These are phyloP conservation scores for Mugil cephalus DNA, from an alignment of 2,113 vertebrate species.

Conservation along the genomic window DNA sequence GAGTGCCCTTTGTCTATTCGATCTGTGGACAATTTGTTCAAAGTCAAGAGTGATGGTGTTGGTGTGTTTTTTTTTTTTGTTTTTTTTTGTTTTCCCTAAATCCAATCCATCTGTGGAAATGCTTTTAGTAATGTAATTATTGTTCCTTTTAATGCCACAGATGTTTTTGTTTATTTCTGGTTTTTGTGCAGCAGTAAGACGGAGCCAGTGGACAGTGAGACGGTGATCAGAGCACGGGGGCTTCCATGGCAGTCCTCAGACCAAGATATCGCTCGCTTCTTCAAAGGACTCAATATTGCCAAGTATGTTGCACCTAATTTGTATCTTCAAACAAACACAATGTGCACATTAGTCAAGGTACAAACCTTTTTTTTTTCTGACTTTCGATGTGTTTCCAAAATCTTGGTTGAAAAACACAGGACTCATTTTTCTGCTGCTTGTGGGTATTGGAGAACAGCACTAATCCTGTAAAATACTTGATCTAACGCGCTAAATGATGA, in stretches of 20 bases:
- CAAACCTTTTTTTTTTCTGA: too few species aligned
- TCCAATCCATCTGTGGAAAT: background rate
- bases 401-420: too few species aligned
- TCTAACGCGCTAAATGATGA: too few species aligned
- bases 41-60: background rate
- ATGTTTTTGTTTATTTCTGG: background rate
- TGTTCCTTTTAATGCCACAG: background rate
- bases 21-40: conserved; percentile 23
- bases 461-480: too few species aligned
- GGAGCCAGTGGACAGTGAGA: conserved; percentile 94
- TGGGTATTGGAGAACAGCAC: too few species aligned
- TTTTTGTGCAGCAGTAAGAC: conserved; percentile 89
- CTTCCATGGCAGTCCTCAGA: conserved; percentile 98
- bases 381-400: too few species aligned
- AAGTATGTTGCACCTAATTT: conserved; percentile 84
- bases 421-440: too few species aligned
- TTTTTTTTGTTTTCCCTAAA: background rate
- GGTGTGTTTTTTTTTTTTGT: too few species aligned
- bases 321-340: background rate
- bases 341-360: background rate
- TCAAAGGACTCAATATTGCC: conserved; percentile 97
- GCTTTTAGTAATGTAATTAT: background rate
- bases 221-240: conserved; percentile 94
- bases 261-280: conserved; percentile 97
- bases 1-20: conserved; percentile 33